Evolutionary conservation across 2,113 vertebrate species (phyloP).

Genomic region (Rhizomys pruinosus): DNA sequence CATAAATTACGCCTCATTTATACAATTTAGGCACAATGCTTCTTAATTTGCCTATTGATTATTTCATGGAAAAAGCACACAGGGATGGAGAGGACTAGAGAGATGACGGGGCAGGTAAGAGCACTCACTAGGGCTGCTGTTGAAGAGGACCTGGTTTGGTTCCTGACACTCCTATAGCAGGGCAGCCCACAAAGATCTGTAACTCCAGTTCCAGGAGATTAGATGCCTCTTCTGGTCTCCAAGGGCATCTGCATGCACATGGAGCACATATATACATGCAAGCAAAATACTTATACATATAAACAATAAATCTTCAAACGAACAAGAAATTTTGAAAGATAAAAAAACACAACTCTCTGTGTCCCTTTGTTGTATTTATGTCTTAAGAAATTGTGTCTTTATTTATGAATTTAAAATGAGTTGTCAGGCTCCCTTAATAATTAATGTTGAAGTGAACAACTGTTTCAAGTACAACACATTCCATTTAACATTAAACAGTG

Average conservation of each 20-base stretch:
- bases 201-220: too few species aligned
- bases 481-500: slow-evolving; percentile 87
- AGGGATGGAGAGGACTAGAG: too few species aligned
- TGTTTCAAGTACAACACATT: slow-evolving; percentile 86
- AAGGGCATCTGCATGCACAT: too few species aligned
- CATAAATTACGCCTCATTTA: not conserved
- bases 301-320: not conserved
- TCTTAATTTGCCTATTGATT: slow-evolving; percentile 59
- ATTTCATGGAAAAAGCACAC: slow-evolving; percentile 30
- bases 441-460: slow-evolving; percentile 87
- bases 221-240: too few species aligned
- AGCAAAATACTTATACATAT: too few species aligned
- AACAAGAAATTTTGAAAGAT: slow-evolving; percentile 64
- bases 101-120: too few species aligned
- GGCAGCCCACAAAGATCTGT: too few species aligned
- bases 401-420: slow-evolving; percentile 86
- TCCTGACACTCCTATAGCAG: too few species aligned
- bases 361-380: slow-evolving; percentile 82
- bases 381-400: slow-evolving; percentile 86
- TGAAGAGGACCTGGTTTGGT: too few species aligned
- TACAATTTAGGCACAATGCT: not conserved
- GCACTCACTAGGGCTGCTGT: too few species aligned
- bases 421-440: slow-evolving; percentile 89
- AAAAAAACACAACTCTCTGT: slow-evolving; percentile 65
- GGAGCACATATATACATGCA: too few species aligned